A percentile compares a stretch with the other conserved stretches of the same genome.
Evolutionary conservation across 1,140 invertebrate genomes (phyloP).

Genomic region (Drosophila arawakana): DNA sequence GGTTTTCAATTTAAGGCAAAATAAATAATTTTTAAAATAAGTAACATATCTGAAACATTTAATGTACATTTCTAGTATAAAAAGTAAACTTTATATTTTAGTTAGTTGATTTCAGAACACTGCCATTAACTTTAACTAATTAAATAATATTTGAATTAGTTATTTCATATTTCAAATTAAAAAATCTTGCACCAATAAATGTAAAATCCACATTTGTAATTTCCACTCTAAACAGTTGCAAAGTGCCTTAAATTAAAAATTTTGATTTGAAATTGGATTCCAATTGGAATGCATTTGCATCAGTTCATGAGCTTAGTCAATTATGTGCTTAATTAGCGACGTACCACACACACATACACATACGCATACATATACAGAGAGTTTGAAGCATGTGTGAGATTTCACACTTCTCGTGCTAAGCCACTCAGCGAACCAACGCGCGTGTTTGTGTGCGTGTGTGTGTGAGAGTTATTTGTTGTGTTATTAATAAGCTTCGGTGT

Average conservation of each 20-base stretch:
- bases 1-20: too few relatives aligned
- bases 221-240: too few relatives aligned
- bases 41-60: too few relatives aligned
- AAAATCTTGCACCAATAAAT: too few relatives aligned
- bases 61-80: too few relatives aligned
- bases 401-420: constrained; percentile 68
- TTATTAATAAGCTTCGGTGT: constrained; percentile 73
- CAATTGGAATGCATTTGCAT: constrained; percentile 26
- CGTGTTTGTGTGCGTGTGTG: constrained; percentile 3
- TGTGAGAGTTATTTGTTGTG: constrained; percentile 25
- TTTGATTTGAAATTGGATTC: neutral
- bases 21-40: too few relatives aligned
- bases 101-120: too few relatives aligned
- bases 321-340: constrained; percentile 73
- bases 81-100: too few relatives aligned
- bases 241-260: neutral
- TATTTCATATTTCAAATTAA: too few relatives aligned
- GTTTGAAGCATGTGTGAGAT: constrained; percentile 65
- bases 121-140: too few relatives aligned
- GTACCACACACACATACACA: constrained; percentile 15
- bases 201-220: too few relatives aligned
- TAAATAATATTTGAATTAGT: too few relatives aligned
- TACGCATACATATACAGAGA: neutral
- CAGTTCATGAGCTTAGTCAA: constrained; percentile 38
- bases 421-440: constrained; percentile 7